Percentiles rank a stretch among this genome's conserved stretches.
These are phyloP conservation scores for Bugulina stolonifera DNA, from an alignment of 2,888 invertebrate species.

Conservation along the genomic window DNA sequence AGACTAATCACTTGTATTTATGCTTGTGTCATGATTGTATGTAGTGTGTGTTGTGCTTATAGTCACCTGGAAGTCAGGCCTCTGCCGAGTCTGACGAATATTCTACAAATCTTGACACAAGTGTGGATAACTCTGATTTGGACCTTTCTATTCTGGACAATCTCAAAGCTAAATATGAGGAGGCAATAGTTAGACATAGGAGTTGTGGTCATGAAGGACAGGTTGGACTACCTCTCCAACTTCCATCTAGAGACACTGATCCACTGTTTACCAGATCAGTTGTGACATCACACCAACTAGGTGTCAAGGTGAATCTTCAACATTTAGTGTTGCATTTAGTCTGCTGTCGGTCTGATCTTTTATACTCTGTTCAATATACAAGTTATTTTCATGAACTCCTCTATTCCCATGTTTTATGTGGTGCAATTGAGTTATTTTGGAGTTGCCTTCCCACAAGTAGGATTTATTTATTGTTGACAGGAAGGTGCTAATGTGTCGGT, in stretches of 20 bases:
- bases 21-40: too few relatives aligned
- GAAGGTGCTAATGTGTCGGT: conserved; percentile 35
- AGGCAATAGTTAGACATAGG: neutral
- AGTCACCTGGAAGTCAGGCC: neutral
- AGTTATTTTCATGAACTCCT: too few relatives aligned
- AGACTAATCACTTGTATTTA: too few relatives aligned
- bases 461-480: neutral
- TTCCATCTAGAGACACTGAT: neutral
- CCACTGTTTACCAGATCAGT: conserved; percentile 10
- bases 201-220: neutral
- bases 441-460: neutral
- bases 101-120: neutral
- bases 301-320: neutral
- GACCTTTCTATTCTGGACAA: too few relatives aligned
- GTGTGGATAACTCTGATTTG: neutral
- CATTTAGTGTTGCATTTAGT: too few relatives aligned
- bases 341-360: too few relatives aligned
- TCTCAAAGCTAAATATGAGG: neutral
- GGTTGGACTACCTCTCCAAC: neutral
- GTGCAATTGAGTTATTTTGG: too few relatives aligned
- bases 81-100: neutral
- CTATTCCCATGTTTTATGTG: too few relatives aligned
- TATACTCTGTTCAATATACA: too few relatives aligned
- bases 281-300: neutral
- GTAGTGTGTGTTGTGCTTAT: too few relatives aligned